phyloP scores from a whole-genome alignment of 2,888 invertebrate species.

The Apamea anceps region DNA sequence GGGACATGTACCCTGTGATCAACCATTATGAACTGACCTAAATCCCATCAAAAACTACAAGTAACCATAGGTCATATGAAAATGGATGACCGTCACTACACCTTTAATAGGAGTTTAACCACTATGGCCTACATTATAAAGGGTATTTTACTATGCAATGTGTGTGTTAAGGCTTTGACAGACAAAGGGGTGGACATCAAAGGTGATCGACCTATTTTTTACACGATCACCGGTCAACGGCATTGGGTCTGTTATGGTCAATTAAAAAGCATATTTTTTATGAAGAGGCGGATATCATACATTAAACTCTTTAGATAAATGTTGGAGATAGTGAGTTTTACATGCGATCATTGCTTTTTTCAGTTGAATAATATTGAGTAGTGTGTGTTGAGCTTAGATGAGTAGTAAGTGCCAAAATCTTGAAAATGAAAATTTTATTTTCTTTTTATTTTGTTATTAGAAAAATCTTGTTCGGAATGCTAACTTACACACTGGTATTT shows the following conservation, averaged over 20 bases:
- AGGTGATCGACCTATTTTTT: slow-evolving; percentile 75
- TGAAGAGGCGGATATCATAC: slow-evolving; percentile 30
- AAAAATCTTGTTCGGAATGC: background rate
- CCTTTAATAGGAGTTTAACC: slow-evolving; percentile 65
- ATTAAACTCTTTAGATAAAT: slow-evolving; percentile 45
- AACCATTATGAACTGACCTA: slow-evolving; percentile 66
- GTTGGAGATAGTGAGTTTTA: slow-evolving; percentile 24
- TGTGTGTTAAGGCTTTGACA: slow-evolving; percentile 49
- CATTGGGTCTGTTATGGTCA: slow-evolving; percentile 51
- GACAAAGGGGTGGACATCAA: slow-evolving; percentile 69
- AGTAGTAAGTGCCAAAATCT: background rate
- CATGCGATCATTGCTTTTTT: slow-evolving; percentile 5
- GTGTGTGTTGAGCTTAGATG: background rate
- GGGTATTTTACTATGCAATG: slow-evolving; percentile 52
- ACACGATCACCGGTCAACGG: slow-evolving; percentile 63
- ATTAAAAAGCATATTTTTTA: slow-evolving; percentile 48
- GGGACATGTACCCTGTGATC: slow-evolving; percentile 69
- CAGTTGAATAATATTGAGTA: background rate
- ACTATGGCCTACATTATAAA: slow-evolving; percentile 58
- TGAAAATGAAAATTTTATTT: background rate
- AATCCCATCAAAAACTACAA: slow-evolving; percentile 38
- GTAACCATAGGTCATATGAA: slow-evolving; percentile 61
- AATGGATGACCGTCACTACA: slow-evolving; percentile 44
- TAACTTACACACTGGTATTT: slow-evolving; percentile 32
- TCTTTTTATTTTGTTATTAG: background rate